Conservation (phyloP, 2,888 invertebrate species). For the Acanthosepion pharaonis region DNA sequence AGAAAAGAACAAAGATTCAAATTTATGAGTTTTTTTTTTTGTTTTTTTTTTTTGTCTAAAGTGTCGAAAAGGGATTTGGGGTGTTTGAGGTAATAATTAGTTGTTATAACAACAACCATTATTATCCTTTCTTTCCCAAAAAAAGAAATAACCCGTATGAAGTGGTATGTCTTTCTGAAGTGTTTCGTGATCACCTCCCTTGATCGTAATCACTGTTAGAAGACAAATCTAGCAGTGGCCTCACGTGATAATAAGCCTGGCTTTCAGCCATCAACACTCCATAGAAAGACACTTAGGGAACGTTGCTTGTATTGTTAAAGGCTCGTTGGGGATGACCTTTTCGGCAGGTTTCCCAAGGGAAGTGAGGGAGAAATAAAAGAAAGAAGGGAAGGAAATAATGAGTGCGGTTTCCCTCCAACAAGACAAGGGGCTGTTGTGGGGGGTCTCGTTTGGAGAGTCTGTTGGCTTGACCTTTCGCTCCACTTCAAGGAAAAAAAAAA, state of each 20-base stretch:
- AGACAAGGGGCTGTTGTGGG: not conserved
- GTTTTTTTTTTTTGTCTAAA: too few species aligned
- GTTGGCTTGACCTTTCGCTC: not conserved
- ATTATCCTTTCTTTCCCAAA: not conserved
- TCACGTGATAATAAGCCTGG: not conserved
- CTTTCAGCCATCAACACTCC: not conserved
- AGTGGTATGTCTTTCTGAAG: not conserved
- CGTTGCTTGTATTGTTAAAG: not conserved
- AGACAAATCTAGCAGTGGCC: not conserved
- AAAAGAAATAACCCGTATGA: not conserved
- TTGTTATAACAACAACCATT: not conserved
- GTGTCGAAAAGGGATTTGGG: too few species aligned
- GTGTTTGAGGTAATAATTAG: not conserved
- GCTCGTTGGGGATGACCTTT: not conserved
- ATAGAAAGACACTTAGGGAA: slow-evolving; percentile 20
- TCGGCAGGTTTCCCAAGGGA: slow-evolving; percentile 33
- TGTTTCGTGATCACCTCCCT: not conserved
- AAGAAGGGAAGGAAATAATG: not conserved
- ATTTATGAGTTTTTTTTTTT: too few species aligned
- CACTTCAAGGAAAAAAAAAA: not conserved
- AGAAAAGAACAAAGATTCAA: too few species aligned
- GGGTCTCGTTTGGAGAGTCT: not conserved
- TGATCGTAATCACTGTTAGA: not conserved
- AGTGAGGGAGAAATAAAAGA: not conserved
- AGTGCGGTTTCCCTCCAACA: not conserved